Conservation (phyloP, 2,113 vertebrate genomes). For the Psilopogon haemacephalus region DNA sequence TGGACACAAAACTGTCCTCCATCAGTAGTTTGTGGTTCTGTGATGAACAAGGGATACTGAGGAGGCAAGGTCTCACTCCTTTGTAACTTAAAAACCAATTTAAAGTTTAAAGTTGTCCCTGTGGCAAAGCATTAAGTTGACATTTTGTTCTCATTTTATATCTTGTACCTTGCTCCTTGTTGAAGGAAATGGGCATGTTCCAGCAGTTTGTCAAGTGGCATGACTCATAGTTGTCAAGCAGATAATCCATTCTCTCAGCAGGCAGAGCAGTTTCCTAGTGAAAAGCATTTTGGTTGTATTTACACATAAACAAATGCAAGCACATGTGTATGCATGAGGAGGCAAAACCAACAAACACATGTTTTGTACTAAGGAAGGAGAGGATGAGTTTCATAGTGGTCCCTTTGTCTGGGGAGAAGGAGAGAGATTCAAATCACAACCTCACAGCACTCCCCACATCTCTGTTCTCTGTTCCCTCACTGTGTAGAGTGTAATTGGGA, state of each 20-base stretch:
- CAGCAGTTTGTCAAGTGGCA: background rate
- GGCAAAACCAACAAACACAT: background rate
- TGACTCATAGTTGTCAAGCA: background rate
- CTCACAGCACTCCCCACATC: background rate
- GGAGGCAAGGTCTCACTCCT: background rate
- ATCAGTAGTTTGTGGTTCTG: background rate
- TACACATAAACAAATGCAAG: background rate
- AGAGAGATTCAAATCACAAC: background rate
- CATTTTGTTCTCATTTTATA: background rate
- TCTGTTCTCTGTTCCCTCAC: background rate
- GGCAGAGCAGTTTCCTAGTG: background rate
- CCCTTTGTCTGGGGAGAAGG: background rate
- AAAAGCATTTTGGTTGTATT: constrained; percentile 1
- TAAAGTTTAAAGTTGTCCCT: background rate
- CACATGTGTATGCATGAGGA: background rate
- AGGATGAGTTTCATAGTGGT: background rate
- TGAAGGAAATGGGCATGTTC: background rate
- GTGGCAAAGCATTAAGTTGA: background rate
- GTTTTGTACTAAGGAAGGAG: background rate
- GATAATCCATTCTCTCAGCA: background rate
- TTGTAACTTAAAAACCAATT: background rate
- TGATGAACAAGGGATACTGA: background rate
- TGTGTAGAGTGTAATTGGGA: background rate
- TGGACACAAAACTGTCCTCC: background rate
- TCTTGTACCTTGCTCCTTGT: background rate